phyloP scores from a whole-genome alignment of 2,888 invertebrate genomes.

The Syritta pipiens region DNA sequence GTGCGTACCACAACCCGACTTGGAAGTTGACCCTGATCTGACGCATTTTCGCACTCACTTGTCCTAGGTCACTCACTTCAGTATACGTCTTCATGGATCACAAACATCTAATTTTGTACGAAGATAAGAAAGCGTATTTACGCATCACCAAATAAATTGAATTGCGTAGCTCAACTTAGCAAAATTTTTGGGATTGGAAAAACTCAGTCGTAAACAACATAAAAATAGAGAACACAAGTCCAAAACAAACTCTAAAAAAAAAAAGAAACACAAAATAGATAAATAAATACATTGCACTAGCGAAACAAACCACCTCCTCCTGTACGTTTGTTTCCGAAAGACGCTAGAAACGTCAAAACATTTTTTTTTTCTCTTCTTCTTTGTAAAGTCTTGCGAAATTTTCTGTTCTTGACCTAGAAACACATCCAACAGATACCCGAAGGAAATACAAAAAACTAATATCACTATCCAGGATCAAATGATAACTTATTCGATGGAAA shows the following conservation, averaged over 20 bases:
- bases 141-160: too few relatives aligned
- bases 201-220: not conserved
- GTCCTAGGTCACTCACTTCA: too few relatives aligned
- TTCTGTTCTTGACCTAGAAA: conserved; percentile 51
- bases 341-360: conserved; percentile 21
- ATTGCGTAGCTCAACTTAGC: too few relatives aligned
- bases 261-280: not conserved
- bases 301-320: not conserved
- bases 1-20: too few relatives aligned
- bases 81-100: too few relatives aligned
- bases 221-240: not conserved
- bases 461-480: not conserved
- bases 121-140: too few relatives aligned
- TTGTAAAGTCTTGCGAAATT: conserved; percentile 30
- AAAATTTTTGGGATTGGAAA: too few relatives aligned
- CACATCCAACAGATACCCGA: not conserved
- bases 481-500: not conserved
- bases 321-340: not conserved
- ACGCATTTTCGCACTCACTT: too few relatives aligned
- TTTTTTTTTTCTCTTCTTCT: not conserved
- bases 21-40: too few relatives aligned
- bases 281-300: conserved; percentile 3
- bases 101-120: too few relatives aligned
- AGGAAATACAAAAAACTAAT: not conserved
- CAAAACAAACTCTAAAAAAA: not conserved